Evolutionary conservation across 2,797 vertebrate species (phyloP), one percentile per base, ranked within the genome.

Genomic region (Liasis olivaceus): DNA sequence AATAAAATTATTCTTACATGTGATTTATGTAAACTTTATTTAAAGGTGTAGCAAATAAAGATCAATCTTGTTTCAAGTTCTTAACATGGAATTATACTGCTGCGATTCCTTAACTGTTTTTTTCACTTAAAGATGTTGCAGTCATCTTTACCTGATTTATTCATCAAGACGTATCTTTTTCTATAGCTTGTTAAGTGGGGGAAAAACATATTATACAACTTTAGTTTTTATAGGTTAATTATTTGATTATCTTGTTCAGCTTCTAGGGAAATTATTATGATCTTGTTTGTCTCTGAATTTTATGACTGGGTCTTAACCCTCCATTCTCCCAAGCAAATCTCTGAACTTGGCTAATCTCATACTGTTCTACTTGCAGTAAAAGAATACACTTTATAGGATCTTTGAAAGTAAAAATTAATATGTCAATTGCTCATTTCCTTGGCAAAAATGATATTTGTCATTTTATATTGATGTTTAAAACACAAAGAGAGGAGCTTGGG

Each of bases 151-250:
- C 95, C 96, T 96, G 97, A 95, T 97, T 96, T 97, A 98, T 98
- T 97, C 97, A 96, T 97, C 97, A 98, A 96, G 97, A 97, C 91
- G 98, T 99, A 99, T 99, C 98, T 99, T 99, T 99, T 97, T 97
- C 90, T 94, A 90, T 94, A 96, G 85, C 51, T 94, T 89, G 59
- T 92, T 94, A 89, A 31, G 85, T 95, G 84, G 94, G 86, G 92
- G 92, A 88, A 95, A 92, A 92, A 81, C 66, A 85, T 84, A 88
- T 14, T 94, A 89, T 88, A 81, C 85, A 64, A 56, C 88, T 86
- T 88, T 81, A 81, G 0, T 77, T 62, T 69, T 89, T 91, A 5
- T 54, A 60, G 26, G 26, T 77, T 86, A 87, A 72, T 90, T 90
- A 11, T 42, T 60, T 85, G 15, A 84, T 36, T 24, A 66, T 3